Percentiles rank a stretch among this genome's conserved stretches.
Conservation (phyloP, 2,113 vertebrate genomes). For the Nerophis ophidion region DNA sequence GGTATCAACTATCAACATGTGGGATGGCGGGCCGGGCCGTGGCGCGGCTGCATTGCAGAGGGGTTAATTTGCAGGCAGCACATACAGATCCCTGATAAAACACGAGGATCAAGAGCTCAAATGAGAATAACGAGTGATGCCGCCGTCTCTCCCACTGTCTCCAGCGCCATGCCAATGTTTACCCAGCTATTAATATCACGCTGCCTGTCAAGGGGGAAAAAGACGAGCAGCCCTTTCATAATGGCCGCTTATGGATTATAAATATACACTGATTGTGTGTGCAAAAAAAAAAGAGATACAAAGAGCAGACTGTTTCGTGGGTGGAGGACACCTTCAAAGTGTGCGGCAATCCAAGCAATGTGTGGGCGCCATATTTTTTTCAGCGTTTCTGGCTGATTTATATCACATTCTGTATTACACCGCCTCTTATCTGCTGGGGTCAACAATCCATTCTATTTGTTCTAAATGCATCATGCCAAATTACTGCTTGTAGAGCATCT, state of each 20-base stretch:
- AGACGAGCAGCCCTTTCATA: neutral
- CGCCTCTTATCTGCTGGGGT: neutral
- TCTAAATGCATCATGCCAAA: no score
- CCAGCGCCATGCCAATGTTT: conserved; percentile 50
- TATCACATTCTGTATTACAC: neutral
- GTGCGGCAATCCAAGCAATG: conserved; percentile 5
- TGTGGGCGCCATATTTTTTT: conserved; percentile 12
- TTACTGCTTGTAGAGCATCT: no score
- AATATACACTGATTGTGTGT: neutral
- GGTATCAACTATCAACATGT: neutral
- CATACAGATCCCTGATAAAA: conserved; percentile 50
- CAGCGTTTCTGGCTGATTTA: conserved; percentile 1
- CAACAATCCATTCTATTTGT: no score
- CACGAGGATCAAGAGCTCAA: conserved; percentile 55
- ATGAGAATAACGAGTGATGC: conserved; percentile 26
- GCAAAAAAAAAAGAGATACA: no score
- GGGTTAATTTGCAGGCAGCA: conserved; percentile 40
- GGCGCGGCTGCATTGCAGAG: conserved; percentile 20
- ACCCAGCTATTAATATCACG: conserved; percentile 60
- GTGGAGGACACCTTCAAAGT: conserved; percentile 11
- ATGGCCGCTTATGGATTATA: no score
- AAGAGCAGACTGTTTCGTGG: conserved; percentile 10
- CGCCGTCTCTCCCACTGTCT: conserved; percentile 34
- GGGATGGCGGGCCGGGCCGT: conserved; percentile 1
- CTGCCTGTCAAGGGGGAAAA: conserved; percentile 17